Conservation (phyloP, 2,113 vertebrate genomes). For the Cygnus buccinator region DNA sequence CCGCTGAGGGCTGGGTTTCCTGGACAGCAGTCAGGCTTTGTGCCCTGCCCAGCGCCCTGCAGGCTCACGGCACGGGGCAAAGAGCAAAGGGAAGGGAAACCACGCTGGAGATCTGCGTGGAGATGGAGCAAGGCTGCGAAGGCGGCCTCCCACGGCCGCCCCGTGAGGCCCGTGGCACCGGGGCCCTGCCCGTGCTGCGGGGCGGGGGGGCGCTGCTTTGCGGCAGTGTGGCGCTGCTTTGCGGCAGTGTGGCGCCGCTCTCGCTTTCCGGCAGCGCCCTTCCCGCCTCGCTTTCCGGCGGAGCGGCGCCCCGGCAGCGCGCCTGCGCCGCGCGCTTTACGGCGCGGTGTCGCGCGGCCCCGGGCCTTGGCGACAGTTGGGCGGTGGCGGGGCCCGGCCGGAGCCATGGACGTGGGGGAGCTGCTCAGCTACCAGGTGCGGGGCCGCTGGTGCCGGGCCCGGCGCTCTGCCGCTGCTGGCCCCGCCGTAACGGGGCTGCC, state of each 20-base stretch:
- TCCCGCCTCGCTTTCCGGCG: background rate
- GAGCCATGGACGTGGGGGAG: background rate
- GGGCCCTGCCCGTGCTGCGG: background rate
- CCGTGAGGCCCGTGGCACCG: background rate
- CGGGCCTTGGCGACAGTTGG: background rate
- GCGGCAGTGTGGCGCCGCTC: background rate
- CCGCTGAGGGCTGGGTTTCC: conserved; percentile 39
- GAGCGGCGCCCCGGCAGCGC: background rate
- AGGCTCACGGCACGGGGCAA: background rate
- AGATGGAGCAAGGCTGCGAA: background rate
- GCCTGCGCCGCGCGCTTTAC: background rate
- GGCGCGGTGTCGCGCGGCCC: background rate
- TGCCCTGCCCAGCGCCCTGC: background rate
- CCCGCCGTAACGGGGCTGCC: too few relatives aligned
- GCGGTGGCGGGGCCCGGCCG: background rate
- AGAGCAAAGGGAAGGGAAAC: too few relatives aligned
- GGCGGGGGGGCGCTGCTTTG: too few relatives aligned
- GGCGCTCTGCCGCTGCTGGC: too few relatives aligned
- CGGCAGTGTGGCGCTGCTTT: background rate
- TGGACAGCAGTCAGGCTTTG: background rate
- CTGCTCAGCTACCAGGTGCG: background rate
- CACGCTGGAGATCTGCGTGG: background rate
- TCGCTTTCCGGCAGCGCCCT: background rate
- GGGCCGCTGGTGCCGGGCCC: background rate
- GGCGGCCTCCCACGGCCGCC: accelerated